Base-by-base conservation (phyloP, 2,888 invertebrate species). In the Caenorhabditis japonica region DNA sequence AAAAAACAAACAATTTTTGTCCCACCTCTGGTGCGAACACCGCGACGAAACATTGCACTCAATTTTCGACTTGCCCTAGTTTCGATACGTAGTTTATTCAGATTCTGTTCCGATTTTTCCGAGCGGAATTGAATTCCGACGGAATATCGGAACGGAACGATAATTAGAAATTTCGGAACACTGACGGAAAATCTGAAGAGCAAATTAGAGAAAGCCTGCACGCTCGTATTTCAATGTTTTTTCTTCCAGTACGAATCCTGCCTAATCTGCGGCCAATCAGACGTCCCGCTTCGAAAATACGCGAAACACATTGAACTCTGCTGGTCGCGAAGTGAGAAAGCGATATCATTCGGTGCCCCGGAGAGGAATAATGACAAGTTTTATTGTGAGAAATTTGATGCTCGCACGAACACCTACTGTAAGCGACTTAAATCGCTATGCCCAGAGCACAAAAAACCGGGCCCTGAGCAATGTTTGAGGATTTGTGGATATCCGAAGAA, bases 381-480 rank as follows among this genome's bases (percentile, higher is more conserved):
- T 93, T 97, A 97, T 89, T 99, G 99, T 88, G 97, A 99, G 87
- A 94, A 93, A 88, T 97, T 93, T 89, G 97, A 96, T 89, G 75
- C 79, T 17, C 41, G 47, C 8, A 92, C 93, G 0, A 90, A 91
- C 4, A 96, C 96, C 0, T 99, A 97, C 87, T 99, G 99, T 89
- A 97, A 97, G 89, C 90, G 97, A 58, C 89, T 99, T 64, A 91
- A 95, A 80, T 95, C 97, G 0, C 91, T 99, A 79, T 99, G 99
- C 87, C 97, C 99, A 0, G 99, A 99, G 87, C 97, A 99, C 88
- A 23, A 60, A 15, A 60, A 56, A 30, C 55, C 49, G 13, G 60
- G 56, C 17, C 21, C 33, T 1, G 73, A 73, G 30, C 38, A 49
- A 2, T 25, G n/a, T 13, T 38, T 69, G 23, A 59, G 38, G 49